Conservation (phyloP, 2,113 vertebrate genomes). For the Motacilla tschutschensis region DNA sequence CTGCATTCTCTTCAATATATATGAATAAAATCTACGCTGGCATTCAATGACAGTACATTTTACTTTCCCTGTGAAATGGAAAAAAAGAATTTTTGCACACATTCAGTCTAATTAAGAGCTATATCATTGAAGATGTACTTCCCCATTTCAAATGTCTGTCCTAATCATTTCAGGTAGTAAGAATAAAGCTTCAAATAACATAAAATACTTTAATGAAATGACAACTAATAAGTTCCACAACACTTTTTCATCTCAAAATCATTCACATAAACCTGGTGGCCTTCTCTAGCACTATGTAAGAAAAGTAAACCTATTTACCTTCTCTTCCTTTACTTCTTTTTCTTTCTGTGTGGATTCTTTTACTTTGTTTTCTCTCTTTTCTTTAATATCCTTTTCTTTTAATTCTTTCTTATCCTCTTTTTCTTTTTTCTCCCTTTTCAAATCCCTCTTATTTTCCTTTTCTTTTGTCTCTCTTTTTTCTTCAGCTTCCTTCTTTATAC, state of each 20-base stretch:
- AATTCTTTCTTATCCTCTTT: slow-evolving; percentile 78
- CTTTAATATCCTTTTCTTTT: slow-evolving; percentile 81
- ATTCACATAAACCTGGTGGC: neutral
- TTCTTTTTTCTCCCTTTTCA: slow-evolving; percentile 84
- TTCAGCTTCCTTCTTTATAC: slow-evolving; percentile 79
- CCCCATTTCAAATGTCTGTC: neutral
- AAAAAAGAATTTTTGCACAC: neutral
- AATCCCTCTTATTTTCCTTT: slow-evolving; percentile 77
- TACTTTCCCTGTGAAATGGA: neutral
- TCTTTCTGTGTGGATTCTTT: slow-evolving; percentile 80
- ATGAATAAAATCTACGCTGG: neutral
- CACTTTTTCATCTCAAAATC: slow-evolving; percentile 19
- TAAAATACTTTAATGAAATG: neutral
- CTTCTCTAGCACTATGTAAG: neutral
- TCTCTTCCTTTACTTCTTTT: slow-evolving; percentile 84
- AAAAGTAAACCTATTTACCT: slow-evolving; percentile 59
- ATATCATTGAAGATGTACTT: fast-evolving
- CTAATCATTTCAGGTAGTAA: neutral
- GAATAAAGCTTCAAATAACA: neutral
- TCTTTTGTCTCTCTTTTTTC: slow-evolving; percentile 80
- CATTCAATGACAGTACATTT: neutral
- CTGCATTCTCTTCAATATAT: neutral
- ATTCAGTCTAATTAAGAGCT: neutral
- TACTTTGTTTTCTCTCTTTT: slow-evolving; percentile 82
- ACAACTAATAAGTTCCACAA: neutral